phyloP scores from a whole-genome alignment of 1,140 invertebrate genomes.

The Pantala flavescens region DNA sequence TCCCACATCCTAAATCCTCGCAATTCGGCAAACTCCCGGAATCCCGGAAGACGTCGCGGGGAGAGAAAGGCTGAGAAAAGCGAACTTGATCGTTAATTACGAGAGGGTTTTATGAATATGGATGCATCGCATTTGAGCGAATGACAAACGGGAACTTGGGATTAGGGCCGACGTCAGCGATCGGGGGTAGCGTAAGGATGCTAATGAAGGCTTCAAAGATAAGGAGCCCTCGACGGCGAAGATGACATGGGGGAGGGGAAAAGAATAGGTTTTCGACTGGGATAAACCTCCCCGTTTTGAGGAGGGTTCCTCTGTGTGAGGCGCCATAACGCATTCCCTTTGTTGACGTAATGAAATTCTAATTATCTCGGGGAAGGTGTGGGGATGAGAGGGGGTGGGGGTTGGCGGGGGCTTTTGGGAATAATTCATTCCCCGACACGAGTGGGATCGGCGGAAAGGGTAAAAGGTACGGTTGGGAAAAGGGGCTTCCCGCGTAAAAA shows the following conservation, averaged over 20 bases:
- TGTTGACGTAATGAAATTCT: conserved; percentile 10
- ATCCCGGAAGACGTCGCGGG: too few species aligned
- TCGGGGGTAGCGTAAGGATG: neutral
- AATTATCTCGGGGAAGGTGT: neutral
- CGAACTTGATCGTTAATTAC: neutral
- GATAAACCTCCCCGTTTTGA: neutral
- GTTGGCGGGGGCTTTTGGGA: neutral
- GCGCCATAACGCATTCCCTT: neutral
- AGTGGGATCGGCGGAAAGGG: neutral
- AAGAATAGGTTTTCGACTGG: neutral
- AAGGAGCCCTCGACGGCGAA: neutral
- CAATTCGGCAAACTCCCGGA: too few species aligned
- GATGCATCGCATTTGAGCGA: neutral
- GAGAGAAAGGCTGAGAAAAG: neutral
- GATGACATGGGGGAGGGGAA: neutral
- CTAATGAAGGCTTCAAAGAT: neutral
- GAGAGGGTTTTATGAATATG: neutral
- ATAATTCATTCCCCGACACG: neutral
- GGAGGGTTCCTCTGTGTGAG: too few species aligned
- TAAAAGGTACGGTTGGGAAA: neutral
- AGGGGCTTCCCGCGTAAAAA: neutral
- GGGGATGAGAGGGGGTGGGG: neutral
- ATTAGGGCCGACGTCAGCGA: too few species aligned
- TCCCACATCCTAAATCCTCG: too few species aligned
- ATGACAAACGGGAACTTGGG: neutral